phyloP scores from a whole-genome alignment of 2,797 vertebrate genomes.

The Pelochelys cantorii region DNA sequence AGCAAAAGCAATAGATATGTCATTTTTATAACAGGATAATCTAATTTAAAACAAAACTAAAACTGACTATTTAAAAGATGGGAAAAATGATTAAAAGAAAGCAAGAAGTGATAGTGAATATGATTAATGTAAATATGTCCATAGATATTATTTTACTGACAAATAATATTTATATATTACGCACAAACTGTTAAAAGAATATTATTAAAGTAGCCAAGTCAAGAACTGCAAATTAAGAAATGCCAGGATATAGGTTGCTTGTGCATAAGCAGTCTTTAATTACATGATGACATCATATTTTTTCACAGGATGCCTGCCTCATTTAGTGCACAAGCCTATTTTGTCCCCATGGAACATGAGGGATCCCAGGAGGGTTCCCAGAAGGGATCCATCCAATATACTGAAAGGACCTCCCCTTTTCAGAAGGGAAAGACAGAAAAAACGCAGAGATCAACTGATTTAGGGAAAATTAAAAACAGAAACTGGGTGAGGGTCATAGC shows the following conservation, averaged over 20 bases:
- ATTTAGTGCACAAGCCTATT: background rate
- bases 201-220: background rate
- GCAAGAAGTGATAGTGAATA: background rate
- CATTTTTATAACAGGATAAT: slow-evolving; percentile 19
- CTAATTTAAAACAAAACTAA: background rate
- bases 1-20: background rate
- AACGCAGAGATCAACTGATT: background rate
- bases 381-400: background rate
- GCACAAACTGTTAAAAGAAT: background rate
- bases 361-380: background rate
- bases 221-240: background rate
- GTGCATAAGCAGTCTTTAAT: background rate
- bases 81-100: background rate
- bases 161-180: background rate
- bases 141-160: background rate
- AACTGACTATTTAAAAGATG: background rate
- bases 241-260: background rate
- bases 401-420: background rate
- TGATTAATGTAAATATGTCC: background rate
- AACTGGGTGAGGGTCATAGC: background rate
- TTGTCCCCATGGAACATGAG: background rate
- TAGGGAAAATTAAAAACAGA: background rate
- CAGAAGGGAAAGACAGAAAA: background rate
- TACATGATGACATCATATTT: background rate
- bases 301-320: background rate